Conservation (phyloP, 1,140 invertebrate species). For the Drosophila rufa region DNA sequence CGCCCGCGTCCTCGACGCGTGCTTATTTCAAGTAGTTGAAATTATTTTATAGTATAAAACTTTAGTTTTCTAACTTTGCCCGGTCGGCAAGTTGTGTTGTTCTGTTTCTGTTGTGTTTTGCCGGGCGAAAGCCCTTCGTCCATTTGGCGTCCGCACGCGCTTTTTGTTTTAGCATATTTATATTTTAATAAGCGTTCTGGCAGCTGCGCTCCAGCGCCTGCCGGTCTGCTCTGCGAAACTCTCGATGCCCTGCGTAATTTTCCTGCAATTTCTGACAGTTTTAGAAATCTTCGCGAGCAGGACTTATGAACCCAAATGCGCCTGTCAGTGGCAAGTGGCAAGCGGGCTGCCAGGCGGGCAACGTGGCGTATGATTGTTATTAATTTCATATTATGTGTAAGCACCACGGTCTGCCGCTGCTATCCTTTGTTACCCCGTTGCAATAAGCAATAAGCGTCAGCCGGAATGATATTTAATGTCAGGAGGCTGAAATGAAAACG, state of each 20-base stretch:
- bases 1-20: constrained; percentile 53
- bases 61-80: constrained; percentile 80
- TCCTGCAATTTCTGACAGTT: constrained; percentile 81
- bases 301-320: constrained; percentile 76
- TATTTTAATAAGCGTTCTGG: constrained; percentile 83
- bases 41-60: constrained; percentile 84
- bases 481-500: constrained; percentile 26
- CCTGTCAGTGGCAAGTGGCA: constrained; percentile 77
- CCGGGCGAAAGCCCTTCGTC: constrained; percentile 42
- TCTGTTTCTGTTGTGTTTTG: constrained; percentile 33
- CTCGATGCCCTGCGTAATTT: constrained; percentile 71
- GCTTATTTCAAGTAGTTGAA: constrained; percentile 79
- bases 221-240: neutral
- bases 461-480: constrained; percentile 78
- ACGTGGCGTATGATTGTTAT: constrained; percentile 83
- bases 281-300: constrained; percentile 80
- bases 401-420: constrained; percentile 33
- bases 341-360: constrained; percentile 39
- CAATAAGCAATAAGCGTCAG: constrained; percentile 81
- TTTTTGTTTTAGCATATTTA: constrained; percentile 82
- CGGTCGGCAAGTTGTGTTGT: constrained; percentile 18
- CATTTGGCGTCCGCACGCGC: constrained; percentile 56
- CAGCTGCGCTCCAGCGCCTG: constrained; percentile 72
- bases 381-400: constrained; percentile 81
- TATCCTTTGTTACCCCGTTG: constrained; percentile 38